Conservation (phyloP, 2,113 vertebrate species). For the Vulpes ferrilata region DNA sequence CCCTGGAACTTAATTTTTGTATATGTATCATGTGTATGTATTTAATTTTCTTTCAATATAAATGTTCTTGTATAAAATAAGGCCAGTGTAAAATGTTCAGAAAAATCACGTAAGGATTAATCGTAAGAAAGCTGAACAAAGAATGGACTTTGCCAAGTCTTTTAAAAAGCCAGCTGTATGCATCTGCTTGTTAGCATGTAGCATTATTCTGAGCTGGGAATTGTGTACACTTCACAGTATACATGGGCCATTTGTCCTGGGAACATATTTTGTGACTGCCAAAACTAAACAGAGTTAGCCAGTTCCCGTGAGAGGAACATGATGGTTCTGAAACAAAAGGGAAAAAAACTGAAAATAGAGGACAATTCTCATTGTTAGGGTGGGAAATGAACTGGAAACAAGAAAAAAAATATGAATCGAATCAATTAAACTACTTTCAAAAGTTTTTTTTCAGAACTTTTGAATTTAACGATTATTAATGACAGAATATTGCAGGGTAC, state of each 20-base stretch:
- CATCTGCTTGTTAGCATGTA: constrained; percentile 70
- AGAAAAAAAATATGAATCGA: neutral
- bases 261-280: constrained; percentile 65
- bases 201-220: constrained; percentile 66
- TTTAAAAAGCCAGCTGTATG: constrained; percentile 72
- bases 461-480: neutral
- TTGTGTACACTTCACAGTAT: neutral
- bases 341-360: constrained; percentile 48
- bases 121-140: constrained; percentile 53
- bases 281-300: constrained; percentile 51
- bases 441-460: neutral
- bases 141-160: constrained; percentile 55
- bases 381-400: constrained; percentile 21
- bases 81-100: neutral
- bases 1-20: neutral
- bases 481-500: neutral
- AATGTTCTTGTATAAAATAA: constrained; percentile 35
- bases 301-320: constrained; percentile 62
- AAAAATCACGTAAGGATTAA: constrained; percentile 58
- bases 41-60: constrained; percentile 20
- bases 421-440: neutral
- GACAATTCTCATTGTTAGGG: neutral
- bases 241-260: constrained; percentile 65
- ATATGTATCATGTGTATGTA: neutral
- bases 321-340: constrained; percentile 60